Percentiles rank a stretch among this genome's conserved stretches.
phyloP scores from a whole-genome alignment of 2,113 vertebrate genomes.

The Pseudorasbora parva region DNA sequence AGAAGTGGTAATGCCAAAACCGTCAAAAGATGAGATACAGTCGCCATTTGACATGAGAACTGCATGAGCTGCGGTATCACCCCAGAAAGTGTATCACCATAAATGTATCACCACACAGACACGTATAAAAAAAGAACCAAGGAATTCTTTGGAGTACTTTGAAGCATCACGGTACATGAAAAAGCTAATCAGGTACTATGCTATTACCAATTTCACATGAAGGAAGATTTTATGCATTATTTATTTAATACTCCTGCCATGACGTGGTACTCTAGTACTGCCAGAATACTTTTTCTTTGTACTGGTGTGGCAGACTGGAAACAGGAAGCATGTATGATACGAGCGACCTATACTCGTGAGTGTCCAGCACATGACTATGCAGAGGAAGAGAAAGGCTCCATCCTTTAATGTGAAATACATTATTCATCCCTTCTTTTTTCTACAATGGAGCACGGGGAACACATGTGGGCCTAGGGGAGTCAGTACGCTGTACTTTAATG shows the following conservation, averaged over 20 bases:
- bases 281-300: neutral
- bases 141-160: neutral
- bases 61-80: neutral
- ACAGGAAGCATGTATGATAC: neutral
- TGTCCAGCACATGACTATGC: conserved; percentile 2
- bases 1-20: conserved; percentile 25
- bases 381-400: neutral
- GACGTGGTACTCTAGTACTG: neutral
- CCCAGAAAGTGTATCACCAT: neutral
- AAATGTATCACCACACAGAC: neutral
- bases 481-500: neutral
- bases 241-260: neutral
- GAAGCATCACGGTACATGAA: neutral
- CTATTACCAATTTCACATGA: neutral
- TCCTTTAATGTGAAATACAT: conserved; percentile 25
- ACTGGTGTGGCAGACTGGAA: neutral
- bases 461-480: conserved; percentile 12
- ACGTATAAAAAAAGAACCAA: neutral
- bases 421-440: conserved; percentile 20
- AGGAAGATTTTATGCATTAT: neutral
- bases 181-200: neutral
- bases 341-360: neutral
- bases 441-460: neutral
- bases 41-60: neutral
- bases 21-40: neutral